Base-by-base conservation (phyloP, 2,113 vertebrate genomes). In the Siniperca knerii region DNA sequence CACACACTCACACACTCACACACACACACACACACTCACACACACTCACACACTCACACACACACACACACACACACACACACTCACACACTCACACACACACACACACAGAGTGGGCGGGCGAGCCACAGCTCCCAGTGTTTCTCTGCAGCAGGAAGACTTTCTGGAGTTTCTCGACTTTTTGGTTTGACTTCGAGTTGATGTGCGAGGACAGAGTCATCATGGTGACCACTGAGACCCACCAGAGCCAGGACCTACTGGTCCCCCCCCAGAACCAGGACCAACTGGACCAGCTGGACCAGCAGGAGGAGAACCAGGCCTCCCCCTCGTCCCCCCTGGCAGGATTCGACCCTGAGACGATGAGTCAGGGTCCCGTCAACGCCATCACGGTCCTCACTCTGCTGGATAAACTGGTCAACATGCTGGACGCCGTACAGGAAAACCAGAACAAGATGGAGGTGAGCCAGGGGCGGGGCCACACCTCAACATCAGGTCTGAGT, bases 341-440 rank as follows among this genome's bases (percentile, higher is more conserved):
- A 9, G 91, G 46, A 4, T 60, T 91, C 0, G 92, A 87, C 60
- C 61, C 68, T 2, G 91, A 92, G 48, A 85, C 84, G 23, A 83
- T 92, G 65, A 61, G 76, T 75, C 92, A 92, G 68, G 93, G 93
- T 57, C 97, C 97, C 1, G 97, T 99, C 81, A 99, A 98, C 54
- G 98, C 98, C 66, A 96, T 99, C 93, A 99, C 98, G 0, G 98
- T 99, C 57, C 96, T 98, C 87, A 97, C 97, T 0, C 95, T 99
- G 52, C 95, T 99, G 89, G 98, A 99, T 92, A 98, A 99, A 89
- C 95, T 99, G 90, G 97, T 99, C 20, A 96, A 96, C 87, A 99
- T 99, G 98, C 77, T 99, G 95, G 97, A 98, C 77, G 60, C 93
- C 0, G 97, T 99, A 85, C 97, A 98, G 93, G 97, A 97, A 57